A percentile compares a stretch with the other conserved stretches of the same genome.
Evolutionary conservation across 2,797 vertebrate genomes (phyloP).

Genomic region (Morus bassanus): DNA sequence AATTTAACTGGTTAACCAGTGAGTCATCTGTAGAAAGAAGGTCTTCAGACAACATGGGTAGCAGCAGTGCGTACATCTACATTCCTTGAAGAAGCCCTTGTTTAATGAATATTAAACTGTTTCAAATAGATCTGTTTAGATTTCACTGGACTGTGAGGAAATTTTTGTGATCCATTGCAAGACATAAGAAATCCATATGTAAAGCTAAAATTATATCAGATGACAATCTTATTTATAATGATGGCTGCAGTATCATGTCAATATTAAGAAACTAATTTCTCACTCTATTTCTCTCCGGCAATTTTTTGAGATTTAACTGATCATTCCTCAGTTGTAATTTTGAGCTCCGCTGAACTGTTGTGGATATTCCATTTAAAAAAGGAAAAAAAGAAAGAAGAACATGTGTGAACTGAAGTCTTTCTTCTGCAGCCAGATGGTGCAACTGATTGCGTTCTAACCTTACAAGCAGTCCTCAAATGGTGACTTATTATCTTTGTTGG

Average conservation of each 20-base stretch:
- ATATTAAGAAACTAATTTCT: conserved; percentile 73
- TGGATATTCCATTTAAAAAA: conserved; percentile 64
- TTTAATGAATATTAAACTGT: background rate
- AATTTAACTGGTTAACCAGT: background rate
- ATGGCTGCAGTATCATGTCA: conserved; percentile 22
- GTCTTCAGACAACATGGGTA: background rate
- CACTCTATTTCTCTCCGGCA: conserved; percentile 67
- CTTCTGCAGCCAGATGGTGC: conserved; percentile 10
- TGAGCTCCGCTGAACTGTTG: conserved; percentile 72
- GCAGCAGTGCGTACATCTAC: background rate
- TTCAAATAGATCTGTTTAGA: background rate
- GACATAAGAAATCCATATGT: background rate
- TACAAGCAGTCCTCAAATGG: background rate
- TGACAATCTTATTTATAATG: background rate
- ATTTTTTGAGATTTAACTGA: conserved; percentile 52
- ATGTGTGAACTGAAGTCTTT: conserved; percentile 45
- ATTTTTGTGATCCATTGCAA: background rate
- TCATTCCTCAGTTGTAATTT: conserved; percentile 72
- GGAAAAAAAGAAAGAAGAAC: background rate
- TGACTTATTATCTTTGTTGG: background rate
- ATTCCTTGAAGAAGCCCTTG: background rate
- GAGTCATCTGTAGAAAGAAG: background rate
- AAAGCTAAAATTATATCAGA: background rate
- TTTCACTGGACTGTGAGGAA: background rate
- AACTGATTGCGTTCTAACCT: conserved; percentile 13